Conservation (phyloP, 2,797 vertebrate species). For the Atherinosoma microstoma region DNA sequence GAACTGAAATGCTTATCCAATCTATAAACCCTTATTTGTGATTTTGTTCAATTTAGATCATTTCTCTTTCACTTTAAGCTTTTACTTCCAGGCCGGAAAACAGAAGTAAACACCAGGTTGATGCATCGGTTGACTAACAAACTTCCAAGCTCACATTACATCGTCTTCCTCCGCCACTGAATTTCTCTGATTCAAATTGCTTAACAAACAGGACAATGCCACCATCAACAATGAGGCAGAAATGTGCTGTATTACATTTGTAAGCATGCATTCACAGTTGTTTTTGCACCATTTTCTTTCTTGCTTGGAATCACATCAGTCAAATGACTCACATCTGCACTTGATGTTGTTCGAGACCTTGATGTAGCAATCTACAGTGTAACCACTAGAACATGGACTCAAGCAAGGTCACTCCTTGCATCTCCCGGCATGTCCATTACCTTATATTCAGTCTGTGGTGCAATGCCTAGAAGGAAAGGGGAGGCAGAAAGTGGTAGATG, state of each 20-base stretch:
- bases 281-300: conserved; percentile 4
- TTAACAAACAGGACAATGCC: conserved; percentile 15
- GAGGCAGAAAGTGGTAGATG: conserved; percentile 21
- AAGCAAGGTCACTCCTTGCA: conserved; percentile 18
- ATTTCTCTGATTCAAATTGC: conserved; percentile 45
- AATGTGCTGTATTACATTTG: conserved; percentile 13
- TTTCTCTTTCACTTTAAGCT: conserved; percentile 37
- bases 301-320: conserved; percentile 7
- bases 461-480: conserved; percentile 26
- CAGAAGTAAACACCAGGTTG: conserved; percentile 46
- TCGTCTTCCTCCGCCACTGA: conserved; percentile 30
- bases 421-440: conserved; percentile 21
- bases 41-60: conserved; percentile 42
- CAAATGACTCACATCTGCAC: conserved; percentile 21
- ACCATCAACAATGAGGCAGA: conserved; percentile 16
- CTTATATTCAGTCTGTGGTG: conserved; percentile 36
- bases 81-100: conserved; percentile 47
- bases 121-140: conserved; percentile 46
- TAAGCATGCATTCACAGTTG: conserved; percentile 4
- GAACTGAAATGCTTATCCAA: conserved; percentile 21
- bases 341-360: conserved; percentile 4
- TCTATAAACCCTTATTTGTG: conserved; percentile 21
- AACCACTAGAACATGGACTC: conserved; percentile 7
- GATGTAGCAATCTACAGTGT: neutral
- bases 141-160: conserved; percentile 24